phyloP scores from a whole-genome alignment of 2,888 invertebrate genomes.

The Acrobeloides nanus region DNA sequence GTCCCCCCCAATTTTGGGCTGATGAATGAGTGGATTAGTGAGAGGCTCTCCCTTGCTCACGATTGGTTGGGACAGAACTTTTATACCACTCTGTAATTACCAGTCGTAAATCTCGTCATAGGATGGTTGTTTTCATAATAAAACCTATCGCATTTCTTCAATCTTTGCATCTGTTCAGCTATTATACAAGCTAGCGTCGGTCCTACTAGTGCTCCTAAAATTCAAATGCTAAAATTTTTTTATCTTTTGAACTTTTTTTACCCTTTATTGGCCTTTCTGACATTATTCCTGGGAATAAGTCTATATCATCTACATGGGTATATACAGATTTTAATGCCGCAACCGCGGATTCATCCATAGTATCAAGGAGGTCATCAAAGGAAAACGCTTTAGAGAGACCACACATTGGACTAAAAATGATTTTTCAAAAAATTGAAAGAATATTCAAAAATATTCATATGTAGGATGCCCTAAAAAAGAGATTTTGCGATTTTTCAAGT shows the following conservation, averaged over 20 bases:
- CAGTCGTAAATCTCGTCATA: constrained; percentile 48
- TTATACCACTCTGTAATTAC: too few relatives aligned
- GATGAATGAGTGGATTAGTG: too few relatives aligned
- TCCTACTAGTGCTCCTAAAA: constrained; percentile 8
- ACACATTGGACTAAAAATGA: constrained; percentile 70
- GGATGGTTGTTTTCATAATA: constrained; percentile 66
- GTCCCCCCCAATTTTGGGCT: too few relatives aligned
- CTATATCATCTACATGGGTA: constrained; percentile 79
- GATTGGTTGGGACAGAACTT: too few relatives aligned
- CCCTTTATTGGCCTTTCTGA: constrained; percentile 63
- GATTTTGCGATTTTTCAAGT: too few relatives aligned
- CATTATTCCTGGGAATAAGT: constrained; percentile 75
- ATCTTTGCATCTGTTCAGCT: constrained; percentile 67
- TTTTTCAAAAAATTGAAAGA: too few relatives aligned
- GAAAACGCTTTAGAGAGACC: constrained; percentile 72
- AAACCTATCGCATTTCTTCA: constrained; percentile 78
- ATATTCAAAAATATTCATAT: too few relatives aligned
- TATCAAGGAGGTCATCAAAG: constrained; percentile 73
- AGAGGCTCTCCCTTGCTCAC: too few relatives aligned
- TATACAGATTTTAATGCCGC: constrained; percentile 42
- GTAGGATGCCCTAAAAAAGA: too few relatives aligned
- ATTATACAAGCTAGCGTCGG: constrained; percentile 89
- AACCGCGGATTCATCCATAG: constrained; percentile 65
- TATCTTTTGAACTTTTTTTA: constrained; percentile 63
- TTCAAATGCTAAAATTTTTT: not conserved